A percentile compares a stretch with the other conserved stretches of the same genome.
Conservation (phyloP, 2,888 invertebrate genomes). For the Tyria jacobaeae region DNA sequence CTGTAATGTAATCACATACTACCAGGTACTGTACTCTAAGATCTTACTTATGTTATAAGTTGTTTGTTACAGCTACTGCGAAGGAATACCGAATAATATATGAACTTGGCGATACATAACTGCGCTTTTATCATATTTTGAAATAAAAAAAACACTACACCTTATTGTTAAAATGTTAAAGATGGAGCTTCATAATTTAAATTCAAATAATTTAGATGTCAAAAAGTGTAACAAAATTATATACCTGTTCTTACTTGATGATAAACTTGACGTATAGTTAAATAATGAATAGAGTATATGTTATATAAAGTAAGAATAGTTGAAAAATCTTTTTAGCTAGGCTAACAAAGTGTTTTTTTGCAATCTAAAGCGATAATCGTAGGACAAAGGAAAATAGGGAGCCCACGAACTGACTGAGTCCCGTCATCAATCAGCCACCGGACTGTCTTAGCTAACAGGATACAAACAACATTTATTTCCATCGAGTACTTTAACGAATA, state of each 20-base stretch:
- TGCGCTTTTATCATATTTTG: too few relatives aligned
- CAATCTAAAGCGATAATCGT: slow-evolving; percentile 71
- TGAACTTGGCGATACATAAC: too few relatives aligned
- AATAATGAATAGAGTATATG: slow-evolving; percentile 3
- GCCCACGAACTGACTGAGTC: slow-evolving; percentile 54
- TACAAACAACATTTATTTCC: slow-evolving; percentile 48
- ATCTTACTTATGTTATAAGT: too few relatives aligned
- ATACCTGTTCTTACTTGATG: not conserved
- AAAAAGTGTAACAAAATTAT: too few relatives aligned
- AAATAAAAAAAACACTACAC: too few relatives aligned
- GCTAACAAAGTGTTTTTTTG: slow-evolving; percentile 68
- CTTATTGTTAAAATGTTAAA: not conserved
- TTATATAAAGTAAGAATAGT: slow-evolving; percentile 45
- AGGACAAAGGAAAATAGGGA: slow-evolving; percentile 45
- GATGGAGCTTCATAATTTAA: not conserved
- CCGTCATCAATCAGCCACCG: slow-evolving; percentile 69
- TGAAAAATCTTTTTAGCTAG: slow-evolving; percentile 60
- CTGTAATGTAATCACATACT: too few relatives aligned
- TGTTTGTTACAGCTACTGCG: too few relatives aligned
- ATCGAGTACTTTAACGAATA: slow-evolving; percentile 34
- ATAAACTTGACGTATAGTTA: not conserved
- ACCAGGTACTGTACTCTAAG: too few relatives aligned
- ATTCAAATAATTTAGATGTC: too few relatives aligned
- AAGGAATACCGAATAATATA: too few relatives aligned
- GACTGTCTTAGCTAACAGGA: slow-evolving; percentile 51